phyloP scores from a whole-genome alignment of 1,140 invertebrate species.

The Adelges cooleyi region DNA sequence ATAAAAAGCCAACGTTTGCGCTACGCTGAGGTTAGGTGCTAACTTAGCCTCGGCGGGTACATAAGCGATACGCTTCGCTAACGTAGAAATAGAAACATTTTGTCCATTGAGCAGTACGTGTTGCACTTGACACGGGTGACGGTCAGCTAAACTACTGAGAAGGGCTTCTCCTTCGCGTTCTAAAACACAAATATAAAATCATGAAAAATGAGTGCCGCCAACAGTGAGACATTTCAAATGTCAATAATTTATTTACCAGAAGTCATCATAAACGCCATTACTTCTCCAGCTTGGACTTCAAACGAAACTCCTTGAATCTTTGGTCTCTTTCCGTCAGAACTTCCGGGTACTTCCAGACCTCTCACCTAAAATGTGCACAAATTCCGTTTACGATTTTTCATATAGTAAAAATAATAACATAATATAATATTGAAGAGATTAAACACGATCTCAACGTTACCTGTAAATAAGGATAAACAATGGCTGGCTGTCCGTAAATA shows the following conservation, averaged over 20 bases:
- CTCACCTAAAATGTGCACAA: constrained; percentile 41
- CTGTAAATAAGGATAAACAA: constrained; percentile 24
- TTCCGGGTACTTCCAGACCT: constrained; percentile 44
- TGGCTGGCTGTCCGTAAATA: constrained; percentile 20
- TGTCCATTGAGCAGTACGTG: constrained; percentile 81
- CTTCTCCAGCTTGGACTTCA: constrained; percentile 78
- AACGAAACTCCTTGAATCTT: constrained; percentile 60
- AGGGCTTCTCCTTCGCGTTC: constrained; percentile 67
- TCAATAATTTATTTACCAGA: constrained; percentile 38
- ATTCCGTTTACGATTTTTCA: too few relatives aligned
- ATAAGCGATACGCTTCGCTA: constrained; percentile 53
- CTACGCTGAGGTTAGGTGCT: constrained; percentile 42
- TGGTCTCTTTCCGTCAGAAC: constrained; percentile 39
- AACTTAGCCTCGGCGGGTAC: constrained; percentile 47
- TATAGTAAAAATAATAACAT: too few relatives aligned
- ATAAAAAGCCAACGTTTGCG: constrained; percentile 33
- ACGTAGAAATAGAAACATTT: constrained; percentile 52
- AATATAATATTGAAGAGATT: too few relatives aligned
- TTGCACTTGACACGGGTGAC: constrained; percentile 53
- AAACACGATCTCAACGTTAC: too few relatives aligned
- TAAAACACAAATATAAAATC: constrained; percentile 22
- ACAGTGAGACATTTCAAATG: too few relatives aligned
- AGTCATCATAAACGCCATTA: constrained; percentile 80
- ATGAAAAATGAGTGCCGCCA: not conserved
- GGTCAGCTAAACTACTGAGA: constrained; percentile 67